These are phyloP conservation scores for Lamprotornis superbus DNA, from an alignment of 2,113 vertebrate species.

Conservation along the genomic window DNA sequence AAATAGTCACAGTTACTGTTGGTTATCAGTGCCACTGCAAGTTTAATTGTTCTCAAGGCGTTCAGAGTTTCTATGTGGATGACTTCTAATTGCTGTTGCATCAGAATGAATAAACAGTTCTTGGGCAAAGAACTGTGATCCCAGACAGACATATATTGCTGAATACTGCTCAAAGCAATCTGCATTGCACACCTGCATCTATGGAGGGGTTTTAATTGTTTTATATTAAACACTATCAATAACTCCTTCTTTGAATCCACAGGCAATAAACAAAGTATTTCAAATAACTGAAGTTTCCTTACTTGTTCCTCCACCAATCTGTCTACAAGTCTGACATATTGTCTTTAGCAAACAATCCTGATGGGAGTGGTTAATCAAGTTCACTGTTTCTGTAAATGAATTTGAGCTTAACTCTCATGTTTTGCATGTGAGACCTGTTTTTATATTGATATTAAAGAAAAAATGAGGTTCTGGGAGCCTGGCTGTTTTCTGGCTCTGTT, in stretches of 20 bases:
- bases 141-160: not conserved
- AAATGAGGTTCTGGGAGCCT: not conserved
- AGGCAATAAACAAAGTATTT: not conserved
- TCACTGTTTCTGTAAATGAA: not conserved
- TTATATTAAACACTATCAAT: not conserved
- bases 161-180: not conserved
- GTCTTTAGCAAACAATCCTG: not conserved
- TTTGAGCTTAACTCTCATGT: not conserved
- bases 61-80: not conserved
- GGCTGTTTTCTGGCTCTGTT: not conserved
- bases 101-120: conserved; percentile 33
- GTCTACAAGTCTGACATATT: not conserved
- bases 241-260: not conserved
- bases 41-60: conserved; percentile 8
- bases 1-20: not conserved
- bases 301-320: not conserved
- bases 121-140: not conserved
- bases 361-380: not conserved
- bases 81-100: conserved; percentile 30
- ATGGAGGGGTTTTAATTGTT: not conserved
- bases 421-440: not conserved
- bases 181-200: not conserved
- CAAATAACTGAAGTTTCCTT: not conserved
- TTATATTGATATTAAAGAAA: not conserved
- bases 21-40: conserved; percentile 11